phyloP scores from a whole-genome alignment of 2,113 vertebrate species.

The Corynorhinus townsendii region DNA sequence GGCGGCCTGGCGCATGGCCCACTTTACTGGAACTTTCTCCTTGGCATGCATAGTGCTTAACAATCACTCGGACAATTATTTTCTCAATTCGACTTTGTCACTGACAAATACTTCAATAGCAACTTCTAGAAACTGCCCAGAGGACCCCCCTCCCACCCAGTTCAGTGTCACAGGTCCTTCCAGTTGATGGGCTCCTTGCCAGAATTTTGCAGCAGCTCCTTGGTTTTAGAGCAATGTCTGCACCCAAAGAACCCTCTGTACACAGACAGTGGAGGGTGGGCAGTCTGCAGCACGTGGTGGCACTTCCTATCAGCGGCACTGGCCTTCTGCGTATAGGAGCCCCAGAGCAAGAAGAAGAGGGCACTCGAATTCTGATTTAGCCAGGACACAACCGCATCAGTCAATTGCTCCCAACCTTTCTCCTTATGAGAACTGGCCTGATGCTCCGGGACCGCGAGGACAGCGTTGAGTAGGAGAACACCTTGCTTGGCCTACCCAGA shows the following conservation, averaged over 20 bases:
- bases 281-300: slow-evolving; percentile 91
- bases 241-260: slow-evolving; percentile 95
- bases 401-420: slow-evolving; percentile 90
- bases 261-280: slow-evolving; percentile 93
- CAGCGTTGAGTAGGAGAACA: too few species aligned
- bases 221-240: slow-evolving; percentile 92
- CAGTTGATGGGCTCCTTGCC: slow-evolving; percentile 77
- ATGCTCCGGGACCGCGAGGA: too few species aligned
- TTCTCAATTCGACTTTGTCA: neutral
- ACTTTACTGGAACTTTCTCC: neutral
- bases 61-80: neutral
- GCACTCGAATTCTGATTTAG: slow-evolving; percentile 87
- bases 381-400: slow-evolving; percentile 90
- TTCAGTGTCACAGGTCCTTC: too few species aligned
- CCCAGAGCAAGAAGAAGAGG: slow-evolving; percentile 96
- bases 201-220: slow-evolving; percentile 85
- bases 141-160: too few species aligned
- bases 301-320: slow-evolving; percentile 77
- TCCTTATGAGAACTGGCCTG: neutral
- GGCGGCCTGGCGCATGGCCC: neutral
- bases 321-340: slow-evolving; percentile 95
- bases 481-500: too few species aligned
- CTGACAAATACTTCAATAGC: neutral
- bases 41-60: neutral
- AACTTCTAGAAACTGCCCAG: neutral